These are phyloP conservation scores for Troilus luridus DNA, from an alignment of 2,888 invertebrate genomes.

Conservation along the genomic window DNA sequence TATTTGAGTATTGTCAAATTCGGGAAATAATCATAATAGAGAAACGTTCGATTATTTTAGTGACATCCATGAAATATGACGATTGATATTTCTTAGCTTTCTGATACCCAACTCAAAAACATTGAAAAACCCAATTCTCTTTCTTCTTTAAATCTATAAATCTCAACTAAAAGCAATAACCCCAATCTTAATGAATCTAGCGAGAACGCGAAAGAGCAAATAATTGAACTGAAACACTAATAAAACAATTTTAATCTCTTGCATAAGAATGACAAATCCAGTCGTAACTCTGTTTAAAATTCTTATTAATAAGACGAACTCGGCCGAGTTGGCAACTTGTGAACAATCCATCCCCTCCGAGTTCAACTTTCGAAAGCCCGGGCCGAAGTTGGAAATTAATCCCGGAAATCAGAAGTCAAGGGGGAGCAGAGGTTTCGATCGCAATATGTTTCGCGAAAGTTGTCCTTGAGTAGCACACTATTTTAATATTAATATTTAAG, in stretches of 20 bases:
- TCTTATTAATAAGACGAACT: background rate
- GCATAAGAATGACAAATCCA: background rate
- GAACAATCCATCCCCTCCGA: background rate
- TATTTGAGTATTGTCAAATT: too few relatives aligned
- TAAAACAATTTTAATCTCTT: background rate
- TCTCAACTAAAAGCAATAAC: too few relatives aligned
- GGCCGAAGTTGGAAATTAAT: slow-evolving; percentile 9
- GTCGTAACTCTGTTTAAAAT: background rate
- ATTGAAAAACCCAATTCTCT: too few relatives aligned
- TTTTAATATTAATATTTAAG: background rate
- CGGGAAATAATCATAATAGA: too few relatives aligned
- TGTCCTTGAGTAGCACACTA: background rate
- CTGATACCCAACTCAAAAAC: too few relatives aligned
- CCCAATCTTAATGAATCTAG: background rate
- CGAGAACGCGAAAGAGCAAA: background rate
- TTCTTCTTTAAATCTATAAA: too few relatives aligned
- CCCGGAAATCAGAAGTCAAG: slow-evolving; percentile 24
- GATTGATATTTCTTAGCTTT: too few relatives aligned
- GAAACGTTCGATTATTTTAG: too few relatives aligned
- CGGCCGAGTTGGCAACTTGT: background rate
- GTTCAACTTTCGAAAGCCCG: slow-evolving; percentile 6
- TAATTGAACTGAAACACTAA: background rate
- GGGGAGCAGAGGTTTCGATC: background rate
- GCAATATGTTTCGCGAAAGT: slow-evolving; percentile 8
- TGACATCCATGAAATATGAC: too few relatives aligned